Evolutionary conservation across 2,113 vertebrate species (phyloP), one percentile per base, ranked within the genome.

Genomic region (Nerophis lumbriciformis): DNA sequence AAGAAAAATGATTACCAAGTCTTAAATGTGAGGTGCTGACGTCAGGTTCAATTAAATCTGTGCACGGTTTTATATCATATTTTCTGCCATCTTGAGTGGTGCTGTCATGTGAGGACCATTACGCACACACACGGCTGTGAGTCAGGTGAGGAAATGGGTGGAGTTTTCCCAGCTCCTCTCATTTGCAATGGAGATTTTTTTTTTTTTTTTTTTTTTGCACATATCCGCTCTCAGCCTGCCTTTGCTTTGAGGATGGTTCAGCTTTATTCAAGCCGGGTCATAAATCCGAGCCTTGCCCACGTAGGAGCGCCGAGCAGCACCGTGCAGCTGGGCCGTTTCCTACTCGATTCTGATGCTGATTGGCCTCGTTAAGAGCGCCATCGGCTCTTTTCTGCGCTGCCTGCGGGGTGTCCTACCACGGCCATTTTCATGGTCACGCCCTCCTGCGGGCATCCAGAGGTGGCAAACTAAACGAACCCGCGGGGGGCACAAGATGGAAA

Each of bases 331-430:
- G 64, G 85, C 83, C 75, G 87, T 91, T 91, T 92, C 90, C 92
- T 86, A 63, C 68, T 75, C 62, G 66, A 88, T 93, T 92, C 86
- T 90, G 85, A 91, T 92, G 90, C 85, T 91, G 88, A 92, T 90
- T 57, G 79, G 73, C 72, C 88, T 83, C 81, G 81, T 89, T 90
- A 89, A 88, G 80, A 65, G 62, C 36, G 78, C 75, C 77, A 84
- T 79, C 77, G 69, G 78, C 60, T 61, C 81, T 75, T 85, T 86
- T 87, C 81, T 85, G 58, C 45, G 36, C 48, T 35, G 79, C 45
- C 75, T 39, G 82, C 87, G 76, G 88, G 88, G 60, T 52, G 71
- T 73, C 79, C 62, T 10, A 67, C 85, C 88, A 86, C 56, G 83
- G 84, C 88, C 90, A 90, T 90, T 89, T 87, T 88, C 90, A 92